Evolutionary conservation across 1,140 invertebrate genomes (phyloP).

Genomic region (Coptotermes formosanus): DNA sequence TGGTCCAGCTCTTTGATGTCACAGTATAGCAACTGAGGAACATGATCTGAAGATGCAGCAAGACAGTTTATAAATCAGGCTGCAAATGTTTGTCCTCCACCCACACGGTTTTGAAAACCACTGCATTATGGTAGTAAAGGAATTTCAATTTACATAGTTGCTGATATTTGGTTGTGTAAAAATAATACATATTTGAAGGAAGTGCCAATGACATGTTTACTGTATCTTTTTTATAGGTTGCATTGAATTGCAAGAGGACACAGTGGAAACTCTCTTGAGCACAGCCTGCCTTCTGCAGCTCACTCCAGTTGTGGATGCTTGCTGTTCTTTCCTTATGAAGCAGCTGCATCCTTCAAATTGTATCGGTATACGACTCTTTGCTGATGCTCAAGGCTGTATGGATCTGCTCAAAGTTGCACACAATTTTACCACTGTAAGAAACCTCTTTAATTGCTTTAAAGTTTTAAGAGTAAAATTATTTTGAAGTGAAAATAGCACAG

Average conservation of each 20-base stretch:
- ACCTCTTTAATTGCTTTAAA: neutral
- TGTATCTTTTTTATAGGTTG: conserved; percentile 49
- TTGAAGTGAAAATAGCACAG: no score
- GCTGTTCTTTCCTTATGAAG: conserved; percentile 85
- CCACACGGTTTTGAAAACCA: no score
- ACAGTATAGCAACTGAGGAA: no score
- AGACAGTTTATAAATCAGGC: no score
- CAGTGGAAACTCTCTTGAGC: conserved; percentile 78
- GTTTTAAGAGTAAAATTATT: neutral
- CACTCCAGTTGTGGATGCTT: conserved; percentile 82
- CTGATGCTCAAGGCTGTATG: conserved; percentile 82
- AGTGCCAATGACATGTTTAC: no score
- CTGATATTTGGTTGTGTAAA: no score
- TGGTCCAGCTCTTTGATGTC: no score
- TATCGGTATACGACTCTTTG: conserved; percentile 88
- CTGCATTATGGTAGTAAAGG: no score
- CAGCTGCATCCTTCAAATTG: conserved; percentile 94
- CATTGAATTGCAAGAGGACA: conserved; percentile 76
- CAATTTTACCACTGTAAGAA: conserved; percentile 63
- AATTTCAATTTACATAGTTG: no score
- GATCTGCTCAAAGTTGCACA: conserved; percentile 76
- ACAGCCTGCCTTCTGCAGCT: conserved; percentile 86
- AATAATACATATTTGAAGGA: no score
- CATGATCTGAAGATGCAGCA: no score
- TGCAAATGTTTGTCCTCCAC: no score